A percentile compares a stretch with the other conserved stretches of the same genome.
Evolutionary conservation across 2,888 invertebrate genomes (phyloP).

Genomic region (Ellobium chinense): DNA sequence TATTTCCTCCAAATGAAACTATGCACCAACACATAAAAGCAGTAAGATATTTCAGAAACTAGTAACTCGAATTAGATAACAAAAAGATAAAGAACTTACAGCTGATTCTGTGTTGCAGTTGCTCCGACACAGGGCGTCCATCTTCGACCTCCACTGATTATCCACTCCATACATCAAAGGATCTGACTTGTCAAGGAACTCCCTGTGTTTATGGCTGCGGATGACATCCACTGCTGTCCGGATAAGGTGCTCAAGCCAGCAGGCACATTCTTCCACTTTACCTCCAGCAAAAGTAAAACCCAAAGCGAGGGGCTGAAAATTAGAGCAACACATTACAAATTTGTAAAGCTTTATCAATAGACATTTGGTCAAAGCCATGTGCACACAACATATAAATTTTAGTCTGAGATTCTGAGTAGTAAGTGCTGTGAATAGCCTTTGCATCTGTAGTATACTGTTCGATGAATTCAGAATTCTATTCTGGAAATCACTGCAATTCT

Average conservation of each 20-base stretch:
- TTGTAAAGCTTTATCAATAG: not conserved
- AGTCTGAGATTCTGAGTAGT: no score
- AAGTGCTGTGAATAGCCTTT: no score
- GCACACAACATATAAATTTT: no score
- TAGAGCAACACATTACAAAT: not conserved
- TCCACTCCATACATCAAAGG: slow-evolving; percentile 37
- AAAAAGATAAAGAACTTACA: slow-evolving; percentile 10
- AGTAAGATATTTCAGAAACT: no score
- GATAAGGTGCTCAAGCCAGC: slow-evolving; percentile 41
- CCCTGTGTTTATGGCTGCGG: slow-evolving; percentile 31
- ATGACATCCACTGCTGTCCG: slow-evolving; percentile 40
- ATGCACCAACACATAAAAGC: no score
- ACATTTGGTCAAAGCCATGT: no score
- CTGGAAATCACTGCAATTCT: no score
- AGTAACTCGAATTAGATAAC: no score
- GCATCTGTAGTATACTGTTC: no score
- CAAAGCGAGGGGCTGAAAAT: slow-evolving; percentile 32
- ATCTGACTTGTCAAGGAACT: slow-evolving; percentile 40
- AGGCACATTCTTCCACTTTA: slow-evolving; percentile 44
- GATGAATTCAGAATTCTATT: no score
- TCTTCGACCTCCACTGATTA: slow-evolving; percentile 24
- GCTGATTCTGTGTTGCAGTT: slow-evolving; percentile 27
- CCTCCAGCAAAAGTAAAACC: slow-evolving; percentile 45
- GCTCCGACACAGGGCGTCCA: slow-evolving; percentile 24
- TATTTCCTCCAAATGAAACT: no score